Evolutionary conservation across 2,113 vertebrate genomes (phyloP), one percentile per base, ranked within the genome.

Genomic region (Oreochromis tanganicae): DNA sequence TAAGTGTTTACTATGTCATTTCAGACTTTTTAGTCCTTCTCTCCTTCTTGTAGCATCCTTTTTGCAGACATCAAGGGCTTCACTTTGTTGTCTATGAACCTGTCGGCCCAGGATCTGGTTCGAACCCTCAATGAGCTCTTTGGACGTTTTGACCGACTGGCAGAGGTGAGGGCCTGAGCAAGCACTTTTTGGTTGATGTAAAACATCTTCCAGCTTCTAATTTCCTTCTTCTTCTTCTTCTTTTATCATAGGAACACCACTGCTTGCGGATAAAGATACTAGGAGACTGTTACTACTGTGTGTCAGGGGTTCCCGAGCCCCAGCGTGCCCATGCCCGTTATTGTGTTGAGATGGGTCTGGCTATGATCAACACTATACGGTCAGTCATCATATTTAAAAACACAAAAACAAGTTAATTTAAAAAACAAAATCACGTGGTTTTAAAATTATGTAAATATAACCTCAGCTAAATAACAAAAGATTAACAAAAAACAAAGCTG

Each of bases 61-160:
- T 99, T 99, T 95, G 98, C 98, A 95, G 98, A 99, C 92, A 98
- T 99, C 81, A 99, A 99, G 95, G 98, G 98, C 85, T 99, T 99
- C 90, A 99, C 98, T 84, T 97, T 98, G 92, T 95, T 99, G 87
- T 99, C 98, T 68, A 98, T 98, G 89, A 99, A 97, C 83, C 94
- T 99, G 87, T 99, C 97, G 1, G 98, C 98, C 43, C 98, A 99
- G 94, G 98, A 99, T 86, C 83, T 99, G 90, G 98, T 99, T 81
- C 96, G 97, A 93, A 98, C 97, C 93, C 96, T 99, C 81, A 99
- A 99, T 19, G 98, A 99, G 86, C 98, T 99, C 75, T 99, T 99
- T 93, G 98, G 98, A 89, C 96, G 98, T 94, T 99, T 99, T 92
- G 98, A 99, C 95, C 97, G 97, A 82, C 96, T 99, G 71, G 97